A percentile compares a stretch with the other conserved stretches of the same genome.
phyloP scores from a whole-genome alignment of 1,140 invertebrate genomes.

The Zaprionus davidi region DNA sequence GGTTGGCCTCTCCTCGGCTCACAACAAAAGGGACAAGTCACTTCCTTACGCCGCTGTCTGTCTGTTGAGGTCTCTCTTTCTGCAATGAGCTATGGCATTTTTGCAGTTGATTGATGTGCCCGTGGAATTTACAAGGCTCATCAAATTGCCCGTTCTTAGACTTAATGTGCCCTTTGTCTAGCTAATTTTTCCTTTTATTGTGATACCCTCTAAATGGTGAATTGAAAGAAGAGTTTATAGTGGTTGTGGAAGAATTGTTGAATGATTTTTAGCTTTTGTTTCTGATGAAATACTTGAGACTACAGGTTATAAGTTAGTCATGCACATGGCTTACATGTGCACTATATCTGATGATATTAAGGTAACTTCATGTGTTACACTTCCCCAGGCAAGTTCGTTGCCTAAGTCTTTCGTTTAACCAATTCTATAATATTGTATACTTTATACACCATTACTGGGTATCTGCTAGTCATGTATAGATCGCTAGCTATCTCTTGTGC shows the following conservation, averaged over 20 bases:
- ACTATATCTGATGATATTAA: no score
- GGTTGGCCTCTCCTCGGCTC: slow-evolving; percentile 25
- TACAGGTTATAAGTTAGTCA: no score
- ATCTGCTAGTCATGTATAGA: no score
- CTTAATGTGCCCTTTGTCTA: slow-evolving; percentile 25
- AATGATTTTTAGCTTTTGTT: no score
- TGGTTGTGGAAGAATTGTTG: no score
- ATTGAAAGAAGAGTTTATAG: neutral
- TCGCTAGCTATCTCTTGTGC: no score
- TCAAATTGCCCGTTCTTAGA: slow-evolving; percentile 22
- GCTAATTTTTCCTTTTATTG: slow-evolving; percentile 13
- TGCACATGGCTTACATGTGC: no score
- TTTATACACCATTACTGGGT: no score
- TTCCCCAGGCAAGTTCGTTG: slow-evolving; percentile 42
- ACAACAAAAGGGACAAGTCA: slow-evolving; percentile 42
- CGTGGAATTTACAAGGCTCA: slow-evolving; percentile 14
- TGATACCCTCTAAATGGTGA: neutral
- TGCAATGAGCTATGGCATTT: slow-evolving; percentile 52
- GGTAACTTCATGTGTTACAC: no score
- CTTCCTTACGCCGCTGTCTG: slow-evolving; percentile 58
- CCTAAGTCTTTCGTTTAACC: slow-evolving; percentile 50
- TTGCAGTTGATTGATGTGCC: slow-evolving; percentile 65
- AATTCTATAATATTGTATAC: no score
- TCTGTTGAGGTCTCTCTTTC: slow-evolving; percentile 8
- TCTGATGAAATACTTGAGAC: no score